Conservation (phyloP, 2,888 invertebrate genomes). For the Cantharis flavilabris region DNA sequence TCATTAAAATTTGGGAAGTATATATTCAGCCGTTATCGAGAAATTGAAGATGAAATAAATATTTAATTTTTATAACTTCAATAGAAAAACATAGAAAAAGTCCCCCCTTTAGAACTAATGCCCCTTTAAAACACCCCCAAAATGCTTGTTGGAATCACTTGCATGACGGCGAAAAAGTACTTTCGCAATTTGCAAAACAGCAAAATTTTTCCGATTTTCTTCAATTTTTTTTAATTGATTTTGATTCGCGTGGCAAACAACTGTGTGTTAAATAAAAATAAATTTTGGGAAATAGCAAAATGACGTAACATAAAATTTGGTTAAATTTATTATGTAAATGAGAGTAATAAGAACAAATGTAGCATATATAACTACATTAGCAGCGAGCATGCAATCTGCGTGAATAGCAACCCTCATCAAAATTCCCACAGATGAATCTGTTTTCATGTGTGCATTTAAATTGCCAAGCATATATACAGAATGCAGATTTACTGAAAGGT, state of each 20-base stretch:
- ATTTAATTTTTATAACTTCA: too few relatives aligned
- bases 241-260: neutral
- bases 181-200: too few relatives aligned
- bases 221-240: neutral
- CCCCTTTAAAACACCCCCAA: too few relatives aligned
- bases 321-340: slow-evolving; percentile 10
- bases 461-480: slow-evolving; percentile 39
- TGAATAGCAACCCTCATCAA: slow-evolving; percentile 35
- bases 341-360: slow-evolving; percentile 33
- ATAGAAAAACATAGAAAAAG: too few relatives aligned
- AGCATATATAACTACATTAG: slow-evolving; percentile 38
- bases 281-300: neutral
- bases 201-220: neutral
- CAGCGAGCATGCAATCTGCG: slow-evolving; percentile 33
- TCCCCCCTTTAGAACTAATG: too few relatives aligned
- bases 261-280: neutral
- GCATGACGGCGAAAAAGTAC: too few relatives aligned
- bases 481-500: slow-evolving; percentile 40
- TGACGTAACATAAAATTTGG: neutral
- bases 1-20: too few relatives aligned
- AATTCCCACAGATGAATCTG: slow-evolving; percentile 38
- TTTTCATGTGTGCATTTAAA: slow-evolving; percentile 41
- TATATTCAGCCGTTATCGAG: too few relatives aligned
- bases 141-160: too few relatives aligned
- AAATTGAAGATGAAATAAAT: too few relatives aligned